These are phyloP conservation scores for Microhierax caerulescens DNA, from an alignment of 2,797 vertebrate species.

Conservation along the genomic window DNA sequence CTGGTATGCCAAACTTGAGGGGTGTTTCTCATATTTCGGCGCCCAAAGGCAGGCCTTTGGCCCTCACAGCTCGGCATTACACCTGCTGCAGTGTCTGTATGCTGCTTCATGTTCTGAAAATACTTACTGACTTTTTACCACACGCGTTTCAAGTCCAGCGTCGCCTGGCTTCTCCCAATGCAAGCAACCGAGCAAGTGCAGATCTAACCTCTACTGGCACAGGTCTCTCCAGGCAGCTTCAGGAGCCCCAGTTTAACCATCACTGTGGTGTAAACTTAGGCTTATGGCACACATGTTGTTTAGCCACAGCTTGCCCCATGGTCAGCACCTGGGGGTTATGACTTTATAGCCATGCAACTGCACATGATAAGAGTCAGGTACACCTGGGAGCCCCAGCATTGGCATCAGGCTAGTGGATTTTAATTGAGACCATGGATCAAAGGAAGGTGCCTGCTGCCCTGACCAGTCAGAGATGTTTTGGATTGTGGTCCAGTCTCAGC, in stretches of 20 bases:
- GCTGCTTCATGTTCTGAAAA: background rate
- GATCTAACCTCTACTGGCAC: background rate
- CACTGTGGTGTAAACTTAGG: background rate
- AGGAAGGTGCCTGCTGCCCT: background rate
- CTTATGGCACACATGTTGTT: accelerated
- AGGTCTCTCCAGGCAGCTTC: background rate
- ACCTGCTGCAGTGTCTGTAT: accelerated
- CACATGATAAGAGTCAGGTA: background rate
- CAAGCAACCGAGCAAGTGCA: background rate
- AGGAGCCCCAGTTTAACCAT: background rate
- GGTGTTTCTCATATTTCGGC: background rate
- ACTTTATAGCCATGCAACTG: background rate
- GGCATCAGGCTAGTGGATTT: background rate
- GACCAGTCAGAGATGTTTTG: background rate
- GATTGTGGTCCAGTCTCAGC: background rate
- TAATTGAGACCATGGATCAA: background rate
- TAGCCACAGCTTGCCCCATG: background rate
- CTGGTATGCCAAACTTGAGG: too few relatives aligned
- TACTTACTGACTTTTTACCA: background rate
- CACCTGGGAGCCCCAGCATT: background rate
- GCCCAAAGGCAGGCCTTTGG: background rate
- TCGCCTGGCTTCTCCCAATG: background rate
- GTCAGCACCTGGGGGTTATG: background rate
- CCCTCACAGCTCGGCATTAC: background rate
- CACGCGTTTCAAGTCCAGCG: background rate